phyloP scores from a whole-genome alignment of 2,797 vertebrate genomes.

The Tokudaia muenninki region DNA sequence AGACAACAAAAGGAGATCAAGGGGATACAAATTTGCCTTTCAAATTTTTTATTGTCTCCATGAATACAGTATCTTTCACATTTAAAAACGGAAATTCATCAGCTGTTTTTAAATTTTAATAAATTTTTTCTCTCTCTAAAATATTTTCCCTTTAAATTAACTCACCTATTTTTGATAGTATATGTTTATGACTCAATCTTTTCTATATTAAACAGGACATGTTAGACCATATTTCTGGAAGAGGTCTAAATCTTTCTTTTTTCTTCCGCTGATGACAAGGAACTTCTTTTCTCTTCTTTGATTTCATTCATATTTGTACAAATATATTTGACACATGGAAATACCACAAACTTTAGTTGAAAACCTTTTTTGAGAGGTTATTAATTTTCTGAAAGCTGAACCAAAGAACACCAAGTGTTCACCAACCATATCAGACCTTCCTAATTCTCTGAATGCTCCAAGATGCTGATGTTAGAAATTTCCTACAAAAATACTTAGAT shows the following conservation, averaged over 20 bases:
- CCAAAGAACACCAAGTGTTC: not conserved
- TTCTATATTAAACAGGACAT: not conserved
- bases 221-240: not conserved
- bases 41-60: not conserved
- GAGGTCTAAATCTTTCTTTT: not conserved
- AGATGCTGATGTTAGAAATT: not conserved
- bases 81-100: not conserved
- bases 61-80: not conserved
- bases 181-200: not conserved
- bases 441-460: not conserved
- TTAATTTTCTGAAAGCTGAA: not conserved
- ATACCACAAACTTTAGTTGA: not conserved
- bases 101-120: not conserved
- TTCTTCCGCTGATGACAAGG: not conserved
- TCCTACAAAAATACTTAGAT: not conserved
- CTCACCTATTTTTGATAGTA: slow-evolving; percentile 1
- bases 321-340: not conserved
- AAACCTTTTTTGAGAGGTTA: not conserved
- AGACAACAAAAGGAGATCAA: too few species aligned
- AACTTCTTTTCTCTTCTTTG: not conserved
- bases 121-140: not conserved
- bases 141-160: not conserved
- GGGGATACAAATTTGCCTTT: too few species aligned
- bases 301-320: not conserved
- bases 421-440: not conserved